Evolutionary conservation across 2,888 invertebrate genomes (phyloP).

Genomic region (Tigriopus californicus): DNA sequence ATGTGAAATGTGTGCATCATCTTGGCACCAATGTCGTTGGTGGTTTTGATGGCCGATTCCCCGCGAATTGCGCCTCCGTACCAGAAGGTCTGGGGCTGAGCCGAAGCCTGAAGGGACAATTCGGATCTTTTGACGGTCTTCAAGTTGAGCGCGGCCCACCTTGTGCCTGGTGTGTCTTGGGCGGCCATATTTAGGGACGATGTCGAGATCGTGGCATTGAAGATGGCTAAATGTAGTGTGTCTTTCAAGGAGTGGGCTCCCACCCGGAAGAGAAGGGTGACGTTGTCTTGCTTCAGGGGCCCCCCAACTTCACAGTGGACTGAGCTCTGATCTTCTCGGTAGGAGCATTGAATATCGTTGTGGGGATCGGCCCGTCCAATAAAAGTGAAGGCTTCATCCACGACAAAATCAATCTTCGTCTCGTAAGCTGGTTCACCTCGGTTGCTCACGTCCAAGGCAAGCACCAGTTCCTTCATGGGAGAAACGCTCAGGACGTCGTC

Average conservation of each 20-base stretch:
- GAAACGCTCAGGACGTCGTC: not conserved
- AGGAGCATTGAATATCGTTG: constrained; percentile 8
- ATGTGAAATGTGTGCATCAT: constrained; percentile 66
- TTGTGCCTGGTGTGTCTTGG: too few species aligned
- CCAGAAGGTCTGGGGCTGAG: constrained; percentile 57
- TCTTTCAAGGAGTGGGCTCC: too few species aligned
- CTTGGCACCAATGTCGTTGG: constrained; percentile 25
- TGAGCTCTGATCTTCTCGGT: not conserved
- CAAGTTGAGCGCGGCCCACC: not conserved
- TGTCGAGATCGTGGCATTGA: constrained; percentile 2
- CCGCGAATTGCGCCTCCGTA: constrained; percentile 70
- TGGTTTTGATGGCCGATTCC: constrained; percentile 57
- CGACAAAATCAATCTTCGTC: not conserved
- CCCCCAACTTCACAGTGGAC: too few species aligned
- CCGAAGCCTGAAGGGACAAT: not conserved
- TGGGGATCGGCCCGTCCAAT: constrained; percentile 6
- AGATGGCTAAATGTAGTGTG: not conserved
- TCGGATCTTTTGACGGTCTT: constrained; percentile 2
- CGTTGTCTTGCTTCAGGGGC: too few species aligned
- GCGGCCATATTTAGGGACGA: not conserved
- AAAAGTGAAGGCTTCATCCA: constrained; percentile 3
- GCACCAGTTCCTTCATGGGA: not conserved
- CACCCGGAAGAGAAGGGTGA: not conserved
- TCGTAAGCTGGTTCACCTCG: constrained; percentile 6
- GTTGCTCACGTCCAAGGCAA: not conserved